phyloP scores from a whole-genome alignment of 2,797 vertebrate genomes.

The Aplochiton taeniatus region DNA sequence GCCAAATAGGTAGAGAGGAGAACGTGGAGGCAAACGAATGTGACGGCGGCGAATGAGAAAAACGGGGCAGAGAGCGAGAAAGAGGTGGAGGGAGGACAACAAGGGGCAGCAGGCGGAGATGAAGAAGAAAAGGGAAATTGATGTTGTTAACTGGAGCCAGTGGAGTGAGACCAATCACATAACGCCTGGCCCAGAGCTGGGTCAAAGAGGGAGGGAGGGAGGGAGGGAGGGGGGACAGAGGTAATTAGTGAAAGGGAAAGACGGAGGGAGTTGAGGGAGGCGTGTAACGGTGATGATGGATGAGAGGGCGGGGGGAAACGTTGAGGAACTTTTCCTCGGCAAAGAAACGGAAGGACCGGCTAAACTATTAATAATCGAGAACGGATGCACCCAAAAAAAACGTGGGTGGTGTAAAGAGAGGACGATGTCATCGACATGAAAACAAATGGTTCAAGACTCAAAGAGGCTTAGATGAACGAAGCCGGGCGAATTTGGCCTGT shows the following conservation, averaged over 20 bases:
- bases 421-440: too few relatives aligned
- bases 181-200: conserved; percentile 27
- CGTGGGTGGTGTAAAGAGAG: background rate
- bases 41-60: background rate
- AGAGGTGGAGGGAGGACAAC: background rate
- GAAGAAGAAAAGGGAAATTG: conserved; percentile 53
- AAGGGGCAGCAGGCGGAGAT: conserved; percentile 41
- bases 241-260: background rate
- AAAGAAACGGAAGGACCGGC: background rate
- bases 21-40: too few relatives aligned
- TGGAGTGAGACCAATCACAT: conserved; percentile 42
- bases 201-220: conserved; percentile 20
- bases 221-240: too few relatives aligned
- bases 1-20: too few relatives aligned
- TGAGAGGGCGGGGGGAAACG: conserved; percentile 14
- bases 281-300: conserved; percentile 13
- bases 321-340: too few relatives aligned
- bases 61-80: background rate
- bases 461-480: too few relatives aligned
- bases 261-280: background rate
- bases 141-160: conserved; percentile 57
- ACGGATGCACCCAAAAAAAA: too few relatives aligned
- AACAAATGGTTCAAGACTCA: too few relatives aligned
- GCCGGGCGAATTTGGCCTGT: too few relatives aligned
- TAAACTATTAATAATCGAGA: background rate